Evolutionary conservation across 2,888 invertebrate genomes (phyloP).

Genomic region (Thereva nobilitata): DNA sequence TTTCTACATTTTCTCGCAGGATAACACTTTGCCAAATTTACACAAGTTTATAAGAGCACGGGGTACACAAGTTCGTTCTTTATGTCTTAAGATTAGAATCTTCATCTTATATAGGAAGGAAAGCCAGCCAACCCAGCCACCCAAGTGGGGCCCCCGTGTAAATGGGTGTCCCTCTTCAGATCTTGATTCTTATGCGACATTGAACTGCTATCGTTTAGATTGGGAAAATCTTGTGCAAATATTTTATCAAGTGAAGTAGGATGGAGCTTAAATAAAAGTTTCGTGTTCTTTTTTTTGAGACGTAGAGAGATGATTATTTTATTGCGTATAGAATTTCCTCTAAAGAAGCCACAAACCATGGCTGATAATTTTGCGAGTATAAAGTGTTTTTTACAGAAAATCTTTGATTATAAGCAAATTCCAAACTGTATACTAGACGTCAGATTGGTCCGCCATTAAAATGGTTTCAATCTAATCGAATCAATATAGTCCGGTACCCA

Average conservation of each 20-base stretch:
- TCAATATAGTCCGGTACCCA: too few species aligned
- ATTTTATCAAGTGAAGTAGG: neutral
- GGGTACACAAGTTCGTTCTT: constrained; percentile 24
- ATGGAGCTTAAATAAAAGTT: neutral
- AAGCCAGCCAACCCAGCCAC: constrained; percentile 4
- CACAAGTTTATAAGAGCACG: constrained; percentile 27
- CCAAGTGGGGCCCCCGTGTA: constrained; percentile 9
- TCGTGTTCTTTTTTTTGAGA: constrained; percentile 7
- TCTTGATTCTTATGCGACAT: neutral
- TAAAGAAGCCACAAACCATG: too few species aligned
- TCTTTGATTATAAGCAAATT: too few species aligned
- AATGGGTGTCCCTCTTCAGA: constrained; percentile 7
- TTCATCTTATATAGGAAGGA: constrained; percentile 8
- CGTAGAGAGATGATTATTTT: too few species aligned
- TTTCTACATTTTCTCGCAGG: constrained; percentile 26
- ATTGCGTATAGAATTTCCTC: too few species aligned
- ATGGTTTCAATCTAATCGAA: too few species aligned
- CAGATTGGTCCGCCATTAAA: too few species aligned
- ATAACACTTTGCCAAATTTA: constrained; percentile 21
- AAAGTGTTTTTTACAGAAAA: too few species aligned
- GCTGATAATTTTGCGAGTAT: too few species aligned
- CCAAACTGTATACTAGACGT: too few species aligned
- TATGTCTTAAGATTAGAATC: constrained; percentile 32
- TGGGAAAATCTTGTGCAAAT: constrained; percentile 6
- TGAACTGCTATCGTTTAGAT: constrained; percentile 15